phyloP scores from a whole-genome alignment of 1,140 invertebrate genomes.

The Periplaneta americana region DNA sequence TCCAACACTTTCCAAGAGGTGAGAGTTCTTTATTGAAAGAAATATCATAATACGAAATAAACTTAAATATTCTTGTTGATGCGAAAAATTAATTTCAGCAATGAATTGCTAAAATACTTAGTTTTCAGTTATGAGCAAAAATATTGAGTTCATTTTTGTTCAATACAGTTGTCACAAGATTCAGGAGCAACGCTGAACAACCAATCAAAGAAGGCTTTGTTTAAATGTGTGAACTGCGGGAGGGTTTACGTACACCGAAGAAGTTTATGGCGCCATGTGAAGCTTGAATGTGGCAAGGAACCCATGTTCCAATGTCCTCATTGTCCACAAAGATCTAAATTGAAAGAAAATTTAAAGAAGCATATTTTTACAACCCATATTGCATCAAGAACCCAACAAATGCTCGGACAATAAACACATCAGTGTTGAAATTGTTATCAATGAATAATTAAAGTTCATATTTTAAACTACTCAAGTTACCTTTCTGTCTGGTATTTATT shows the following conservation, averaged over 20 bases:
- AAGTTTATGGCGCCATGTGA: slow-evolving; percentile 35
- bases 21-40: neutral
- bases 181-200: neutral
- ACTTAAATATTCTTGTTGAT: too few relatives aligned
- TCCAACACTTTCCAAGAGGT: neutral
- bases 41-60: too few relatives aligned
- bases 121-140: neutral
- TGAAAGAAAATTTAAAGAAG: slow-evolving; percentile 46
- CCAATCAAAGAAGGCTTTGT: neutral
- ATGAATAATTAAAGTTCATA: too few relatives aligned
- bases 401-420: too few relatives aligned
- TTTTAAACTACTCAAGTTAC: too few relatives aligned
- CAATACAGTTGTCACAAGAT: neutral
- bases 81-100: too few relatives aligned
- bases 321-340: slow-evolving; percentile 47
- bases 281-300: slow-evolving; percentile 40
- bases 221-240: slow-evolving; percentile 29
- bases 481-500: too few relatives aligned
- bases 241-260: slow-evolving; percentile 32
- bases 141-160: neutral
- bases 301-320: slow-evolving; percentile 35
- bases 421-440: too few relatives aligned
- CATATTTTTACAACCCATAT: slow-evolving; percentile 36
- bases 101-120: too few relatives aligned
- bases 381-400: too few relatives aligned